Base-by-base conservation (phyloP, 2,888 invertebrate genomes). In the Patella depressa region DNA sequence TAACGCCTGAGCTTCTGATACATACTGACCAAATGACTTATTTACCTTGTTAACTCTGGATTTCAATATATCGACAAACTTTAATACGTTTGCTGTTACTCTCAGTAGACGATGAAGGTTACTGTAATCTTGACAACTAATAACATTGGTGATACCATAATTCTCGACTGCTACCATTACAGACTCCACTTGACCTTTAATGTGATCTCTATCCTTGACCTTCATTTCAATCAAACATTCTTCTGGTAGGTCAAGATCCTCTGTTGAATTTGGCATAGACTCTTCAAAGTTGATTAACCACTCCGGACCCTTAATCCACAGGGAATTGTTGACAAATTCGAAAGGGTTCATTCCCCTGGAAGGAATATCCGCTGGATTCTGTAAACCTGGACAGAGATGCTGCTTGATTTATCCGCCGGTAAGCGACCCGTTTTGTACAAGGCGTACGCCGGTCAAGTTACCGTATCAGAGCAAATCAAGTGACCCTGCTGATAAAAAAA, bases 291-390 rank as follows among this genome's bases (percentile, higher is more conserved):
- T 19, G 9, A 15, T n/a, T 12, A 15, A 65, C n/a, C 45, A 45
- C 45, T 45, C 45, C 9, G 45, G 45, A 45, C 45, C 7, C 45
- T 65, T 65, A 19, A 65, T 17, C 65, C 65, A 65, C 19, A 3
- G 19, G 65, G 65, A 65, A 4, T 65, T 65, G 19, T 19, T 65
- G n/a, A 19, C 19, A 65, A 65, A 65, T 65, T 65, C 65, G n/a
- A 65, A 65, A 19, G 65, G 65, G n/a, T 65, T 65, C 65, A 65
- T 65, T 15, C 17, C 65, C 19, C 65, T 65, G n/a, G 65, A 65
- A 19, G 12, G 19, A 65, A 65, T 65, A 65, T 65, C 65, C 11
- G 19, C 65, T 15, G n/a, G 65, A 19, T 65, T 65, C n/a, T 19
- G n/a, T 19, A 65, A n/a, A 9, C 17, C 65, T 19, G 65, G 65